A percentile compares a stretch with the other conserved stretches of the same genome.
These are phyloP conservation scores for Monopis laevigella DNA, from an alignment of 2,888 invertebrate genomes.

Conservation along the genomic window DNA sequence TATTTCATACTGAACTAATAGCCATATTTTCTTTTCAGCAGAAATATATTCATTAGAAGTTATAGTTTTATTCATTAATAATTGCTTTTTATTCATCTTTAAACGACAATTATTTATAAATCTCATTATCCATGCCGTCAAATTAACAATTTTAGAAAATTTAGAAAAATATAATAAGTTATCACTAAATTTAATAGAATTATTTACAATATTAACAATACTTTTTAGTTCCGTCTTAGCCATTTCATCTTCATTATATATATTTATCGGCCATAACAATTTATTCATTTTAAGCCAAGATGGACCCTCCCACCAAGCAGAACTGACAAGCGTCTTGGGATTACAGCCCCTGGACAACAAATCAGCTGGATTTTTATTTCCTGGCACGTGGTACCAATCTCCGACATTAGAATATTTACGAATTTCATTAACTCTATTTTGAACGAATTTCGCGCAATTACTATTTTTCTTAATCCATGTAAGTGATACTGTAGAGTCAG, in stretches of 20 bases:
- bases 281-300: background rate
- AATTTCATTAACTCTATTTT: slow-evolving; percentile 13
- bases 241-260: background rate
- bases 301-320: slow-evolving; percentile 13
- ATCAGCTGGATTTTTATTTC: slow-evolving; percentile 11
- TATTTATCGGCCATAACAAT: background rate
- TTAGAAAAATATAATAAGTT: slow-evolving; percentile 1
- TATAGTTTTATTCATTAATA: too few relatives aligned
- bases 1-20: background rate
- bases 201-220: background rate
- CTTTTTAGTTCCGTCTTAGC: background rate
- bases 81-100: background rate
- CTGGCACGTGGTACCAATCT: slow-evolving; percentile 11
- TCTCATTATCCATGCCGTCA: slow-evolving; percentile 10
- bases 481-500: background rate
- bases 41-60: background rate
- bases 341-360: slow-evolving; percentile 12
- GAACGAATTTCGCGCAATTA: slow-evolving; percentile 9
- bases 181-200: background rate
- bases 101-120: background rate
- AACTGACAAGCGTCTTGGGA: background rate
- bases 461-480: slow-evolving; percentile 1
- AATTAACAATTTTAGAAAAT: slow-evolving; percentile 8
- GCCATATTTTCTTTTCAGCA: slow-evolving; percentile 5
- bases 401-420: background rate